Base-by-base conservation (phyloP, 1,140 invertebrate genomes). In the Euglossa dilemma region DNA sequence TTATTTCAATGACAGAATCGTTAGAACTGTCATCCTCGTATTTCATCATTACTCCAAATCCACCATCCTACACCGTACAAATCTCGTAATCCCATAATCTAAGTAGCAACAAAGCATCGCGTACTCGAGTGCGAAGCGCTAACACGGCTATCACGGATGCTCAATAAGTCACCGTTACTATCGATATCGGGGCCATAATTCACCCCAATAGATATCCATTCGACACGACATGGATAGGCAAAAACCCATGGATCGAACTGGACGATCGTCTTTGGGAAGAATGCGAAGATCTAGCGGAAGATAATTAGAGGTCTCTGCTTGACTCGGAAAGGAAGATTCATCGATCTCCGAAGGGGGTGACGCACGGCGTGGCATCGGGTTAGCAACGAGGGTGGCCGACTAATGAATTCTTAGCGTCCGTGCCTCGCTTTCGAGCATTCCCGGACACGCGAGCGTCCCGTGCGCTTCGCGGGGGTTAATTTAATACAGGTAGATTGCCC, bases 401-500 rank as follows among this genome's bases (percentile, higher is more conserved):
- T 84, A 84, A 84, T 84, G 83, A 81, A 84, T 84, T 84, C 70
- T 84, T 84, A 84, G 83, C 69, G 83, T 74, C 80, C 80, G 61
- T 75, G 67, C n/a, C 45, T 66, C 54, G 83, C 36, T 85, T 85
- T 85, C 71, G 57, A 73, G 69, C 78, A 85, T 85, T 83, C 80
- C 84, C 80, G 72, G 84, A 85, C 84, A 77, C 79, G 80, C 84
- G 63, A 79, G 59, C n/a, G 70, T 47, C 59, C 70, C 20, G 52
- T 16, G 69, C 57, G 61, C 56, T 57, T 67, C 77, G 83, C 75
- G 88, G 86, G 90, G 89, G 91, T 93, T 93, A 92, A 93, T 92
- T 92, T 92, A 92, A 92, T 92, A 92, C 90, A 87, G 84, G 86
- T 91, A 90, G 91, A 92, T 93, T 91, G 89, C 90, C 91, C 84